Percentiles rank a stretch among this genome's conserved stretches.
Evolutionary conservation across 2,113 vertebrate genomes (phyloP).

Genomic region (Telmatochromis bifrenatus): DNA sequence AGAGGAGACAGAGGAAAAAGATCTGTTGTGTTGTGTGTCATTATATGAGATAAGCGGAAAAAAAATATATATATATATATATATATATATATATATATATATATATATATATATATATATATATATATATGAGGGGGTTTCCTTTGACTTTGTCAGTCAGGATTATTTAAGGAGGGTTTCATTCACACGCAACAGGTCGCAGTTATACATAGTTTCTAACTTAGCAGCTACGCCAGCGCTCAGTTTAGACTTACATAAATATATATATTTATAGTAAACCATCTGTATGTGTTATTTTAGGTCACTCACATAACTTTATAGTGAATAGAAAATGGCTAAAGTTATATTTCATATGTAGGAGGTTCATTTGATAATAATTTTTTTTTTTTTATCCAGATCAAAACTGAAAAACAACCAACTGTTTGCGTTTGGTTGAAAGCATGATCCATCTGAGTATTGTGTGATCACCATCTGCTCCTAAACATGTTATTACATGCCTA

Average conservation of each 20-base stretch:
- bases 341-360: neutral
- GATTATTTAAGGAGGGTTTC: neutral
- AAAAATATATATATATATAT: no score
- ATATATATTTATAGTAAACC: neutral
- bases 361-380: neutral
- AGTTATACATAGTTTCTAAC: neutral
- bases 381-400: neutral
- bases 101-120: accelerated
- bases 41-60: no score
- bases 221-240: neutral
- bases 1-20: no score
- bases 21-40: no score
- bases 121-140: neutral
- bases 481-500: conserved; percentile 11
- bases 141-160: neutral
- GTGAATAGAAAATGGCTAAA: neutral
- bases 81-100: neutral
- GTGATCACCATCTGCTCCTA: neutral
- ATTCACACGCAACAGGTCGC: neutral
- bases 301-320: neutral
- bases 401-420: neutral
- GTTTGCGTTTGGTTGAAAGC: neutral
- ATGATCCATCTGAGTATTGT: neutral
- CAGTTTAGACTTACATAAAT: neutral
- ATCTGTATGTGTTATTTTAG: neutral